Percentiles rank a stretch among this genome's conserved stretches.
phyloP scores from a whole-genome alignment of 2,888 invertebrate genomes.

The Parnassius apollo region DNA sequence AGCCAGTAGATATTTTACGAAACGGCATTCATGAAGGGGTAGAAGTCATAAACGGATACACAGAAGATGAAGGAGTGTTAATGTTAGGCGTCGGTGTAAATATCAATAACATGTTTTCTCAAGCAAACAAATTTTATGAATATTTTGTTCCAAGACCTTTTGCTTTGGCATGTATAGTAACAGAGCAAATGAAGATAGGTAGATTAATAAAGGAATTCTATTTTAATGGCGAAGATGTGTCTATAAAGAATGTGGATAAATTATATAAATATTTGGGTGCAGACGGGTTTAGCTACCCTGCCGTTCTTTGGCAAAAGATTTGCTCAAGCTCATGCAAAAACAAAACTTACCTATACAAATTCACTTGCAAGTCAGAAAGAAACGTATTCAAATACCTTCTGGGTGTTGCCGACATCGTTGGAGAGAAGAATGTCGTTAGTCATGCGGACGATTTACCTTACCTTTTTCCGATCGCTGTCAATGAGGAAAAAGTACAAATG shows the following conservation, averaged over 20 bases:
- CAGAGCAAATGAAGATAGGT: conserved; percentile 46
- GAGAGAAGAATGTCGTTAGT: conserved; percentile 19
- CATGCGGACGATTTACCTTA: conserved; percentile 30
- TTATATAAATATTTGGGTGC: conserved; percentile 35
- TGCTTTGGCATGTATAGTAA: conserved; percentile 37
- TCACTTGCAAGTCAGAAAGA: conserved; percentile 50
- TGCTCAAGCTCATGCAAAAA: conserved; percentile 34
- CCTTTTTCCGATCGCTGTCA: conserved; percentile 37
- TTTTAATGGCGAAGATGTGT: conserved; percentile 34
- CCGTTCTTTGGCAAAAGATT: conserved; percentile 38
- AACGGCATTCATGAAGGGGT: conserved; percentile 60
- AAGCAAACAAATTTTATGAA: conserved; percentile 46
- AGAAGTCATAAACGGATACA: conserved; percentile 86
- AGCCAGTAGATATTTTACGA: conserved; percentile 40
- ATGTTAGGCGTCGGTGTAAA: conserved; percentile 28
- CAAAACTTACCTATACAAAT: conserved; percentile 47
- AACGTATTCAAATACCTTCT: conserved; percentile 40
- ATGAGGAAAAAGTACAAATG: conserved; percentile 35
- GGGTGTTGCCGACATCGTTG: conserved; percentile 17
- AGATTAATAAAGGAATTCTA: conserved; percentile 48
- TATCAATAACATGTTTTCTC: conserved; percentile 35
- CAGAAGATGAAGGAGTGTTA: conserved; percentile 83
- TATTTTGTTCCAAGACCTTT: conserved; percentile 48
- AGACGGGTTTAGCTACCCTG: conserved; percentile 36
- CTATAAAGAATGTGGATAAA: conserved; percentile 33